These are phyloP conservation scores for Hemicentrotus pulcherrimus DNA, from an alignment of 35 echinoderm and acorn worm species.

Conservation along the genomic window DNA sequence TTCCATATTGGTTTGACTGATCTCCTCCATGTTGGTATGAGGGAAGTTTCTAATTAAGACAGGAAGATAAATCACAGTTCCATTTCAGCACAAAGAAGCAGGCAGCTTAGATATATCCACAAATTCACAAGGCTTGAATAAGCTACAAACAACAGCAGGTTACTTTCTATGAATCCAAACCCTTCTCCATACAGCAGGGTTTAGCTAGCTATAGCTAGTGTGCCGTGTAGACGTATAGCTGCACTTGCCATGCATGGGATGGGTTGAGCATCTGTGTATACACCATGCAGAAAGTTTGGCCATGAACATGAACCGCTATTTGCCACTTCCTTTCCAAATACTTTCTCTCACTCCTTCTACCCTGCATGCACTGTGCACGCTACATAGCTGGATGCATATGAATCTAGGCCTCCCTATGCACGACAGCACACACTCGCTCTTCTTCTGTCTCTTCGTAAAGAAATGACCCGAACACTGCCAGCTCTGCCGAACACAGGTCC, in stretches of 20 bases:
- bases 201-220: not conserved
- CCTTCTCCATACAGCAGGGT: not conserved
- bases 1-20: not conserved
- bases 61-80: not conserved
- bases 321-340: not conserved
- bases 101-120: not conserved
- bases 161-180: not conserved
- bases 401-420: not conserved
- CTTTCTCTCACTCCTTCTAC: not conserved
- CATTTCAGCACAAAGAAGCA: not conserved
- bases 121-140: not conserved
- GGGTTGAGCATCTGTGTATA: not conserved
- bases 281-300: not conserved
- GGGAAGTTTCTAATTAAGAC: not conserved
- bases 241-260: not conserved
- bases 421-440: not conserved
- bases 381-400: not conserved
- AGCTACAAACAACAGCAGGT: not conserved
- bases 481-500: not conserved
- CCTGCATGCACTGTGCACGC: not conserved
- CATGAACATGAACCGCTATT: conserved; percentile 10
- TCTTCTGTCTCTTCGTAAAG: not conserved
- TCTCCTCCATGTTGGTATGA: not conserved
- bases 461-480: not conserved
- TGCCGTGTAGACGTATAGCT: not conserved